Evolutionary conservation across 92 coral and sea anemone genomes (phyloP), one percentile per base, ranked within the genome.

Genomic region (Zoanthus sociatus): DNA sequence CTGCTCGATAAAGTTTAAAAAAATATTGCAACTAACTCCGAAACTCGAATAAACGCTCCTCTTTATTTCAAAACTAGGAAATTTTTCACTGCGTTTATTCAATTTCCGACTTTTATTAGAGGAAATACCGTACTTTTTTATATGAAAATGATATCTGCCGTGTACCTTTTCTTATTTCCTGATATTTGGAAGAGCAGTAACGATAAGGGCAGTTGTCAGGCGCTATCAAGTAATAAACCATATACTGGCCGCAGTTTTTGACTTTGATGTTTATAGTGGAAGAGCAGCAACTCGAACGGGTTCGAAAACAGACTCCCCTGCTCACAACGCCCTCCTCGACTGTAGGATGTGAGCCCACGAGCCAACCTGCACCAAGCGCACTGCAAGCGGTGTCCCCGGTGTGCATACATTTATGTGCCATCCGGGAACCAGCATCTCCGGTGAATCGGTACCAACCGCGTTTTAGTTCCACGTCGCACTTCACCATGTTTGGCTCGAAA

Each of bases 281-380:
- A 3, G 85, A 64, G 20, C 85, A 81, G 26, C 85, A 81, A 32
- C 74, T 18, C n/a, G 51, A 30, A 47, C 7, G 75, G 46, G 85
- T 81, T 21, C 85, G 85, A 26, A 81, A 81, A 81, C 85, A 81
- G 45, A 81, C 75, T 67, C 85, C 85, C 21, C 85, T 67, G 20
- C 9, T 64, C 85, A 20, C 76, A 30, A 81, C 26, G 8, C 85
- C 85, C 13, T 81, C 75, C 20, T 47, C 47, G 6, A 21, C 75
- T 45, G 45, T 81, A 17, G 76, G 85, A 11, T 66, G 75, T 13
- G 85, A 64, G 15, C 85, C 85, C 73, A 81, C 64, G 6, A 81
- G 30, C 85, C 85, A 81, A 16, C 85, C 85, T 45, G 85, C 61
- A 11, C 85, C 85, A 21, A 81, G 15, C 6, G 85, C 85, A 21